Evolutionary conservation across 2,888 invertebrate species (phyloP), one percentile per base, ranked within the genome.

Genomic region (Heliconius ethilla): DNA sequence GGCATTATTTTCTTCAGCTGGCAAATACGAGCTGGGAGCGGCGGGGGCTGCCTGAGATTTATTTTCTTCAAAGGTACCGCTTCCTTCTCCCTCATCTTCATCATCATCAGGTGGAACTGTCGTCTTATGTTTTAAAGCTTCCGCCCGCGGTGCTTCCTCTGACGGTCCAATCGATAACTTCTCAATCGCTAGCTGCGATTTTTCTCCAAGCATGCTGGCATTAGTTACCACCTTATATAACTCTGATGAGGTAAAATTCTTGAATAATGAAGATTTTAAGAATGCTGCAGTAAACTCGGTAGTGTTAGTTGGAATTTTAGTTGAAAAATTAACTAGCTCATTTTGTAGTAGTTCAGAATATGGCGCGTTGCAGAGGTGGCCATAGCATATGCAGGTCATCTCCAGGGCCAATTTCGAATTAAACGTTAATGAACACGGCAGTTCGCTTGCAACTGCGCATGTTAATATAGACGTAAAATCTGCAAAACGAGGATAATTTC

Each of bases 91-190:
- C 65, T 92, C 93, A 51, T 93, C 94, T 81, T 94, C 94, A 59
- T 94, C 93, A 79, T 94, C 94, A 79, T 93, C 93, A 18, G 93
- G 92, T 0, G 93, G 92, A 25, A 87, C 89, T 1, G 92, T 91
- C 25, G 88, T 88, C 73, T 90, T 90, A 75, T 91, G 90, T 78
- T 92, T 92, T 72, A 93, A 84, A 51, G 92, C 88, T 79, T 92
- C 91, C 11, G 91, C 92, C 51, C 85, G 87, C 9, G 92, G 93
- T 70, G 83, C 78, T 37, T 81, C 79, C 66, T 78, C 78, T 25
- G 79, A 65, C n/a, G 22, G 25, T 45, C 63, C 62, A 67, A 78
- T 77, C 59, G 75, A 74, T 73, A 55, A 27, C 70, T 75, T 75
- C 59, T 55, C 76, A 59, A 75, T 65, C 27, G 63, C 33, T 51